Evolutionary conservation across 1,140 invertebrate genomes (phyloP).

Genomic region (Onthophagus taurus): DNA sequence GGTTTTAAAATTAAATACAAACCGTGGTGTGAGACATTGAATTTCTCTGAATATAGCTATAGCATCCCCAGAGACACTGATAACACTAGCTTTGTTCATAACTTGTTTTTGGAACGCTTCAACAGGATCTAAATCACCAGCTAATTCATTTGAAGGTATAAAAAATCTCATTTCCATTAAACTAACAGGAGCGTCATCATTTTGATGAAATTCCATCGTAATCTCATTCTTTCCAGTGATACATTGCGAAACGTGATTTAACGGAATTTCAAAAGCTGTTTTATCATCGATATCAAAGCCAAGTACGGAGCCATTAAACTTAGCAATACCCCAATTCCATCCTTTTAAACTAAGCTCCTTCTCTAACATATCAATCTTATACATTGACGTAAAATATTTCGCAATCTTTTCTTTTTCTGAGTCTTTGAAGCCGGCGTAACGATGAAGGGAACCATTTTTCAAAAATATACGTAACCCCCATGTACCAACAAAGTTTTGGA

Average conservation of each 20-base stretch:
- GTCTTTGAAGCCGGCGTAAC: slow-evolving; percentile 92
- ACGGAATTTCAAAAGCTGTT: slow-evolving; percentile 92
- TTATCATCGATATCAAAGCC: slow-evolving; percentile 87
- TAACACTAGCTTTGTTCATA: slow-evolving; percentile 94
- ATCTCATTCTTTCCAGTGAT: slow-evolving; percentile 98
- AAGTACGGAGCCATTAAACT: slow-evolving; percentile 85
- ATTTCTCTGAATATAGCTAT: slow-evolving; percentile 95
- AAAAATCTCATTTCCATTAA: slow-evolving; percentile 97
- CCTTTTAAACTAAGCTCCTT: slow-evolving; percentile 93
- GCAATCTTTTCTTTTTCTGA: slow-evolving; percentile 74
- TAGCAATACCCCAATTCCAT: slow-evolving; percentile 98
- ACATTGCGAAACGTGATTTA: slow-evolving; percentile 93
- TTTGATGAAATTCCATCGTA: slow-evolving; percentile 96
- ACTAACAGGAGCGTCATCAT: slow-evolving; percentile 95
- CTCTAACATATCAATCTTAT: slow-evolving; percentile 77
- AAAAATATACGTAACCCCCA: slow-evolving; percentile 85
- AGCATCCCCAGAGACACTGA: slow-evolving; percentile 94
- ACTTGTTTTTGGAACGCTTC: slow-evolving; percentile 94
- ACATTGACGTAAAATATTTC: slow-evolving; percentile 78
- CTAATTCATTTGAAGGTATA: slow-evolving; percentile 79
- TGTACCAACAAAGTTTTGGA: slow-evolving; percentile 82
- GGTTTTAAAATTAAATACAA: slow-evolving; percentile 22
- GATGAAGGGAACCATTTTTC: slow-evolving; percentile 82
- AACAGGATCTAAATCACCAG: slow-evolving; percentile 80
- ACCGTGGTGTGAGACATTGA: slow-evolving; percentile 96